Percentiles rank a stretch among this genome's conserved stretches.
phyloP scores from a whole-genome alignment of 2,888 invertebrate species.

The Patella caerulea region DNA sequence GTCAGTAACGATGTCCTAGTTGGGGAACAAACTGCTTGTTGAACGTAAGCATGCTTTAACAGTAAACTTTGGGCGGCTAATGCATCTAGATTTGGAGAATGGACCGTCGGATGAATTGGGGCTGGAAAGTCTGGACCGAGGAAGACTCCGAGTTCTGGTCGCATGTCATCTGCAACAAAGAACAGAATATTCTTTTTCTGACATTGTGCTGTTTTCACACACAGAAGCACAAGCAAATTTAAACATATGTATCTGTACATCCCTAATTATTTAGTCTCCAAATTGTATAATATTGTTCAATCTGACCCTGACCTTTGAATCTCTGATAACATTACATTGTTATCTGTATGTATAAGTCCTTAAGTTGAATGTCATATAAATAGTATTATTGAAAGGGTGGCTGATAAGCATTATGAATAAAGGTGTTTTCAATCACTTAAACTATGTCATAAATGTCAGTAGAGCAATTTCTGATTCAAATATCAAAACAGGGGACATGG shows the following conservation, averaged over 20 bases:
- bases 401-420: no score
- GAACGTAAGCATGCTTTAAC: slow-evolving; percentile 33
- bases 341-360: no score
- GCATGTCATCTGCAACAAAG: slow-evolving; percentile 36
- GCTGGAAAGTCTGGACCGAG: slow-evolving; percentile 11
- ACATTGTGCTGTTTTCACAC: neutral
- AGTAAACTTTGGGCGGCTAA: slow-evolving; percentile 33
- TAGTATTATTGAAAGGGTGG: no score
- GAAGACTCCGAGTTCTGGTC: slow-evolving; percentile 34
- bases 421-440: no score
- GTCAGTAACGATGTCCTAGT: slow-evolving; percentile 34
- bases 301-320: no score
- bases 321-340: no score
- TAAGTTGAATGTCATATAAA: no score
- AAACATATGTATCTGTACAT: neutral
- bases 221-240: neutral
- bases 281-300: no score
- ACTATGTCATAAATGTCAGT: no score
- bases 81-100: slow-evolving; percentile 34
- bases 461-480: no score
- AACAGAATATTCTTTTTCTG: slow-evolving; percentile 38
- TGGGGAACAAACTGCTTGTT: slow-evolving; percentile 29
- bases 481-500: slow-evolving; percentile 17
- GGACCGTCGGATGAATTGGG: slow-evolving; percentile 30
- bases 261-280: no score